These are phyloP conservation scores for Parelbella ahira DNA, from an alignment of 2,888 invertebrate genomes.

Conservation along the genomic window DNA sequence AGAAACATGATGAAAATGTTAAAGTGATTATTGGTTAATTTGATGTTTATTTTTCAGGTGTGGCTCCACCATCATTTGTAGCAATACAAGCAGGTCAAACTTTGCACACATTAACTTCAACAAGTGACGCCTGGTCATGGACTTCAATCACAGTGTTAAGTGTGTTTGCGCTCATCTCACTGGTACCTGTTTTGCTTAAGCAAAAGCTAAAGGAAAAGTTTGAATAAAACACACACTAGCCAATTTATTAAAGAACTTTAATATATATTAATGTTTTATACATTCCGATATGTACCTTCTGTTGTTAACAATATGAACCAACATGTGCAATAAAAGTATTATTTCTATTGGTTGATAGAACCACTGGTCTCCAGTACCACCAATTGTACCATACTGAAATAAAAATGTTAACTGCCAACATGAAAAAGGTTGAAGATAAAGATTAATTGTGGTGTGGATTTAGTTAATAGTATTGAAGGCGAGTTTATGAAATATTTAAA, in stretches of 20 bases:
- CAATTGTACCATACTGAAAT: constrained; percentile 90
- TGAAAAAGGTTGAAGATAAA: too few species aligned
- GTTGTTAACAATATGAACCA: constrained; percentile 84
- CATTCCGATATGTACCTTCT: constrained; percentile 56
- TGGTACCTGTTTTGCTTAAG: constrained; percentile 93
- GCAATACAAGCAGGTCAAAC: constrained; percentile 99
- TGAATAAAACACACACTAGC: constrained; percentile 78
- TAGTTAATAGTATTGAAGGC: too few species aligned
- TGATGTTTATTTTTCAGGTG: constrained; percentile 83
- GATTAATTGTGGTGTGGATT: too few species aligned
- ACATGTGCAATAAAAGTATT: constrained; percentile 83
- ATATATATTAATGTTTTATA: constrained; percentile 51
- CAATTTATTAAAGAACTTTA: constrained; percentile 49
- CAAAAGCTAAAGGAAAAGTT: constrained; percentile 88
- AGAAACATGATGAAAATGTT: too few species aligned
- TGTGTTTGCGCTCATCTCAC: constrained; percentile 89
- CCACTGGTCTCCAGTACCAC: constrained; percentile 90
- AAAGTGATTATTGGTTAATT: too few species aligned
- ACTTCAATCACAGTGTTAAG: constrained; percentile 89
- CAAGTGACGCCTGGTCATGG: constrained; percentile 93
- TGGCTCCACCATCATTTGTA: constrained; percentile 97
- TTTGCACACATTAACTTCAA: constrained; percentile 93
- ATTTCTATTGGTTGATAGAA: constrained; percentile 80
- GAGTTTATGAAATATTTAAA: too few species aligned
- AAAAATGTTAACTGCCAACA: constrained; percentile 32